Evolutionary conservation across 1,140 invertebrate genomes (phyloP).

Genomic region (Euura saliciscinereae): DNA sequence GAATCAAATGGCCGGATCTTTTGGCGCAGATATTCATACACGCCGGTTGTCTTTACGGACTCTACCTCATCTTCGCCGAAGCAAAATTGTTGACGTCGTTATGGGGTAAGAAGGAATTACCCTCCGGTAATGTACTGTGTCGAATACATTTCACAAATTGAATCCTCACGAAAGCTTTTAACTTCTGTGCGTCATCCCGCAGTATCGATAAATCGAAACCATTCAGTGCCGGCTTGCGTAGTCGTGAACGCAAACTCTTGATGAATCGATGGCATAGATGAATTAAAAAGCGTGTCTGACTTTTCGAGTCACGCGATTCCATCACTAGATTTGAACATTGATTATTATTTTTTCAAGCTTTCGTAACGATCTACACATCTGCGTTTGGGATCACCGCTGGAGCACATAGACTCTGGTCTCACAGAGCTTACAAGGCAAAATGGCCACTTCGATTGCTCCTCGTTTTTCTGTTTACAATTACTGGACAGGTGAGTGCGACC

Average conservation of each 20-base stretch:
- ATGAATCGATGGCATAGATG: too few species aligned
- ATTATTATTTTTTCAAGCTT: constrained; percentile 61
- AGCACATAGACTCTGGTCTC: constrained; percentile 88
- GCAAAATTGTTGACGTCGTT: constrained; percentile 70
- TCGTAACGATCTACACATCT: constrained; percentile 68
- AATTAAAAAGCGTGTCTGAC: not conserved
- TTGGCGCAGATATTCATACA: constrained; percentile 72
- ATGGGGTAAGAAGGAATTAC: constrained; percentile 69
- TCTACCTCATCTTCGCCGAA: constrained; percentile 68
- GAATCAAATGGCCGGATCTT: constrained; percentile 74
- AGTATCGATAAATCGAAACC: not conserved
- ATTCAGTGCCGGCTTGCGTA: too few species aligned
- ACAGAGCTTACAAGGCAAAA: constrained; percentile 85
- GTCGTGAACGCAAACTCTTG: too few species aligned
- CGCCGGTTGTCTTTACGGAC: constrained; percentile 70
- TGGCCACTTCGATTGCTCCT: constrained; percentile 80
- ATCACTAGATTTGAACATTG: not conserved
- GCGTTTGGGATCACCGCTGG: constrained; percentile 88
- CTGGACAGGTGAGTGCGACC: constrained; percentile 75
- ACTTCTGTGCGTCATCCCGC: too few species aligned
- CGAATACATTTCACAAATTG: too few species aligned
- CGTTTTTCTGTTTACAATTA: constrained; percentile 79
- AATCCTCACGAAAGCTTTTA: too few species aligned
- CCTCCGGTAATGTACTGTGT: too few species aligned
- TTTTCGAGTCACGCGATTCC: not conserved